Percentiles rank a stretch among this genome's conserved stretches.
phyloP scores from a whole-genome alignment of 2,113 vertebrate species.

The Oreamnos americanus region DNA sequence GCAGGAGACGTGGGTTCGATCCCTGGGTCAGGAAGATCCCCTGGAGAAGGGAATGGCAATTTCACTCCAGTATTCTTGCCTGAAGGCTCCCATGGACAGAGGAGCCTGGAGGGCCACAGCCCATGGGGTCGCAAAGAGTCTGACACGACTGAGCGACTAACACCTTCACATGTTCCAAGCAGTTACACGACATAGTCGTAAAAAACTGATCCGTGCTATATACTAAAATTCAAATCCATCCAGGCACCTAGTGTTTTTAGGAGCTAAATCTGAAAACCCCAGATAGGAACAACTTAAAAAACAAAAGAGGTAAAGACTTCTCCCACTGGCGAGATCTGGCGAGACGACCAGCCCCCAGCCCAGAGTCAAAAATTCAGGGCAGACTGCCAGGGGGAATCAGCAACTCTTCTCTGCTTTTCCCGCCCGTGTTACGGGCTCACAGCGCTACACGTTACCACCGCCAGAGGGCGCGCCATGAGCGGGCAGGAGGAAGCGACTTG shows the following conservation, averaged over 20 bases:
- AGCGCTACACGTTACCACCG: background rate
- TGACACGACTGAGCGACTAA: background rate
- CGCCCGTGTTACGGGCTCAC: accelerated
- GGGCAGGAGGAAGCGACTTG: background rate
- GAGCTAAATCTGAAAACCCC: background rate
- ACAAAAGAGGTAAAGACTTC: background rate
- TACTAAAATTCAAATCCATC: background rate
- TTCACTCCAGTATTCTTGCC: background rate
- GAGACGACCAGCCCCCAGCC: background rate
- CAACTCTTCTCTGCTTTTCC: accelerated
- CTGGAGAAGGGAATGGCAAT: background rate
- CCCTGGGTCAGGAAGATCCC: background rate
- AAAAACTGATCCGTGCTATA: background rate
- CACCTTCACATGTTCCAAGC: background rate
- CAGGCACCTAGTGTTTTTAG: background rate
- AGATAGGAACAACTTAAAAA: background rate
- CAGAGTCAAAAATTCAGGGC: no score
- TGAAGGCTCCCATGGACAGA: background rate
- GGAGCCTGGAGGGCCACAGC: background rate
- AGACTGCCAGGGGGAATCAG: background rate
- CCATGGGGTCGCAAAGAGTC: background rate
- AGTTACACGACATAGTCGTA: background rate
- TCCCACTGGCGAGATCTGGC: background rate
- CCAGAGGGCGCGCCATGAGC: conserved; percentile 8
- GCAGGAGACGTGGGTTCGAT: background rate